phyloP scores from a whole-genome alignment of 2,797 vertebrate species.

The Dallia pectoralis region DNA sequence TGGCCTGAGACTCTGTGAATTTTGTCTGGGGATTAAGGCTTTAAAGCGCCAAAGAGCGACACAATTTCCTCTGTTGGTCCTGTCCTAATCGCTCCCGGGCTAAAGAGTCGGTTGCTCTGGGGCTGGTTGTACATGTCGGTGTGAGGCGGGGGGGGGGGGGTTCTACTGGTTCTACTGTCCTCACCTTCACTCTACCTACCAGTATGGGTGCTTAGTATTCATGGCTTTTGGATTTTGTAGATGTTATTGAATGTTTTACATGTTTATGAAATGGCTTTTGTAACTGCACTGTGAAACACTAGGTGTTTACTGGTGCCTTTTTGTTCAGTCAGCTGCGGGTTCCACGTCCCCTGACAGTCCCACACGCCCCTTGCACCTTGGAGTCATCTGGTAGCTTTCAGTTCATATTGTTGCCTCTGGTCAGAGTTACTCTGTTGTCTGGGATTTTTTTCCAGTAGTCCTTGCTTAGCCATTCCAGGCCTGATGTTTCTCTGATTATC shows the following conservation, averaged over 20 bases:
- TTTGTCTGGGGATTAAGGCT: constrained; percentile 60
- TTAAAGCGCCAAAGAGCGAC: constrained; percentile 46
- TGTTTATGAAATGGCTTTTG: constrained; percentile 59
- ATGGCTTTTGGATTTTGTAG: constrained; percentile 61
- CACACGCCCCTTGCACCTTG: too few relatives aligned
- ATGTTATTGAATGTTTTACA: constrained; percentile 62
- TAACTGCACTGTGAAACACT: constrained; percentile 19
- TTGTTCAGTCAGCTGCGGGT: neutral
- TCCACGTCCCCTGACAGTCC: neutral
- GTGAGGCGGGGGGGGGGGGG: constrained; percentile 35
- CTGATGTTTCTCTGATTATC: neutral
- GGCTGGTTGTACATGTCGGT: constrained; percentile 51
- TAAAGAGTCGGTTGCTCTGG: constrained; percentile 38
- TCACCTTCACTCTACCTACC: constrained; percentile 30
- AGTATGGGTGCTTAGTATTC: constrained; percentile 65
- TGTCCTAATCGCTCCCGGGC: constrained; percentile 49
- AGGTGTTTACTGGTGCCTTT: neutral
- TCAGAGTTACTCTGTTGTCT: neutral
- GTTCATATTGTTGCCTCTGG: neutral
- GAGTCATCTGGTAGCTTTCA: neutral
- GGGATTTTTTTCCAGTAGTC: too few relatives aligned
- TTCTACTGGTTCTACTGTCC: constrained; percentile 20
- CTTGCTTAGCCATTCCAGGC: too few relatives aligned
- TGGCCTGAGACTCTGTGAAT: constrained; percentile 56
- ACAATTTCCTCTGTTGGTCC: constrained; percentile 61